Evolutionary conservation across 2,888 invertebrate genomes (phyloP).

Genomic region (Sminthurinus aureus): DNA sequence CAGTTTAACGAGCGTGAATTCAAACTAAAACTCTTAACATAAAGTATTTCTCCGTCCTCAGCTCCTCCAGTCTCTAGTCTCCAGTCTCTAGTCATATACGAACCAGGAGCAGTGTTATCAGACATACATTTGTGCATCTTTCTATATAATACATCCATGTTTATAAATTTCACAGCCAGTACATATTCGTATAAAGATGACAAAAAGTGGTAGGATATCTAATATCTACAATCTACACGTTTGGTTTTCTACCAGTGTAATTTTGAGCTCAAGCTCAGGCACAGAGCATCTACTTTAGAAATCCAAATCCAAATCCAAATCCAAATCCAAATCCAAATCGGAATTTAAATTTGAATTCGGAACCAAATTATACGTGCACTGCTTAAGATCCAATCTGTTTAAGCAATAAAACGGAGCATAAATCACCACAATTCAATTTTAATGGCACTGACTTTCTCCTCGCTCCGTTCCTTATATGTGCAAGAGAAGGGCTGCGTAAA

Average conservation of each 20-base stretch:
- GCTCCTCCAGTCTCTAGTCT: no score
- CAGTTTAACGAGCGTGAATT: background rate
- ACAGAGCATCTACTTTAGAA: background rate
- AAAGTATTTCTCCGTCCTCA: background rate
- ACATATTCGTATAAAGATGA: no score
- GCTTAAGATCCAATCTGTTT: slow-evolving; percentile 14
- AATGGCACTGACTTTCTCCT: slow-evolving; percentile 2
- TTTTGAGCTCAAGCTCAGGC: no score
- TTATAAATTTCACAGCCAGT: background rate
- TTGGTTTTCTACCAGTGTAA: no score
- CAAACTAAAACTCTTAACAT: background rate
- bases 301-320: background rate
- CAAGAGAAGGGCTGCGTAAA: no score
- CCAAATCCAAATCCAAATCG: no score
- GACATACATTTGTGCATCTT: background rate
- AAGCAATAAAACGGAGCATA: slow-evolving; percentile 5
- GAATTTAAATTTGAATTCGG: no score
- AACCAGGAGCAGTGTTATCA: no score
- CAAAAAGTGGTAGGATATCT: no score
- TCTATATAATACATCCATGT: background rate
- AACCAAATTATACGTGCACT: background rate
- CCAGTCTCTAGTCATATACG: no score
- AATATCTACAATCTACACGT: no score
- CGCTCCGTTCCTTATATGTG: no score
- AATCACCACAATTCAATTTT: slow-evolving; percentile 22